Evolutionary conservation across 2,113 vertebrate genomes (phyloP), one percentile per base, ranked within the genome.

Genomic region (Xenus cinereus): DNA sequence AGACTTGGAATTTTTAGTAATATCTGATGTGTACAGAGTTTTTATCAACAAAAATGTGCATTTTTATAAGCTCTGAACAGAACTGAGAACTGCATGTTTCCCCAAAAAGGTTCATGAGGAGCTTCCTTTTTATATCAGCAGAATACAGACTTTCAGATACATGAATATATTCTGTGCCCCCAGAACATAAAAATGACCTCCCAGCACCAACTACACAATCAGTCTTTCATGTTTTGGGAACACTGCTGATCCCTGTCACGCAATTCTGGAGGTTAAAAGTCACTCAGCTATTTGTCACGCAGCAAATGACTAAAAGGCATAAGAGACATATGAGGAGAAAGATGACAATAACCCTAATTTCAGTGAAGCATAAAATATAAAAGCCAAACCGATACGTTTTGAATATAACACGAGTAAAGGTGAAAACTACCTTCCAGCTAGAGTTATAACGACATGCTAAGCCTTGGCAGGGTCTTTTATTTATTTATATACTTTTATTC

Each of bases 341-440:
- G 32, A 87, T 68, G 74, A 92, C 62, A 93, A 88, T 59, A 96
- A 88, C 85, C 93, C 71, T 93, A 92, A 97, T 96, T 97, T 87
- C 96, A 94, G 85, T 79, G 87, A 97, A 91, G 64, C 50, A 67
- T 53, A 53, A 96, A 94, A 93, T 89, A 93, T 32, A 90, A 54
- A 94, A 95, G 63, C 57, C 85, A 81, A 96, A 82, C 46, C 86
- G 72, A 91, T 54, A 68, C 11, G 33, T 81, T 90, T 90, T 95
- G 15, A 97, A 94, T 90, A 88, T 71, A 91, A 89, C 94, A 91
- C 35, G 75, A 78, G 64, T 28, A 86, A 94, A 97, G 35, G 64
- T 90, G 91, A 91, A 75, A 89, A 74, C 32, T 63, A 83, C 14
- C 66, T 57, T 89, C 79, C 68, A 92, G 84, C 18, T 89, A 79